phyloP scores from a whole-genome alignment of 2,888 invertebrate genomes.

The Neoitamus cyanurus region DNA sequence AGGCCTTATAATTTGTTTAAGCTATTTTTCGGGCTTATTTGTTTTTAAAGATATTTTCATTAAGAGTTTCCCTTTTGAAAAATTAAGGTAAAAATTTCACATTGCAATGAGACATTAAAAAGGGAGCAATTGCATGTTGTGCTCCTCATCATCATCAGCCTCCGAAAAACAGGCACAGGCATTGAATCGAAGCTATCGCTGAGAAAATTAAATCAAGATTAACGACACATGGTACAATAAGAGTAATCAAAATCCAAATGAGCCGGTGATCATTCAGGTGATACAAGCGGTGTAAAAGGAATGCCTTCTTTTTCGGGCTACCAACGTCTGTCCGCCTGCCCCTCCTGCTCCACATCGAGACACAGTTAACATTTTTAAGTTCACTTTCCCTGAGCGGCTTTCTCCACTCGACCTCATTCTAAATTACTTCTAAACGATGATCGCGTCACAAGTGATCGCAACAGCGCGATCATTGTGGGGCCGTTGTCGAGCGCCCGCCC shows the following conservation, averaged over 20 bases:
- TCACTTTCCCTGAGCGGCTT: conserved; percentile 43
- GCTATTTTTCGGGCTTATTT: not conserved
- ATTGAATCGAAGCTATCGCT: conserved; percentile 1
- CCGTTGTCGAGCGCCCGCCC: not conserved
- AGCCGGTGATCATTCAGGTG: conserved; percentile 26
- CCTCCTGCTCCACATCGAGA: not conserved
- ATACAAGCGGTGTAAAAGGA: not conserved
- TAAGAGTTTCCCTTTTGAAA: not conserved
- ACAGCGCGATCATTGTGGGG: not conserved
- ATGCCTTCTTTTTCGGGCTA: not conserved
- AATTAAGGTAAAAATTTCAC: not conserved
- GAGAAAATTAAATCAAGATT: conserved; percentile 27
- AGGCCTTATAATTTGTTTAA: not conserved
- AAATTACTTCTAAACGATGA: conserved; percentile 43
- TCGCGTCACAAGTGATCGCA: conserved; percentile 20
- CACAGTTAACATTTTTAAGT: conserved; percentile 27
- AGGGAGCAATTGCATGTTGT: not conserved
- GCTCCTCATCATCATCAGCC: not conserved
- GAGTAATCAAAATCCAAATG: conserved; percentile 19
- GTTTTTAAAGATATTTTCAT: not conserved
- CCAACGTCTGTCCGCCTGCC: not conserved
- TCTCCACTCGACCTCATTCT: conserved; percentile 41
- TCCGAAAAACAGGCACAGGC: not conserved
- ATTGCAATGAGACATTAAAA: not conserved
- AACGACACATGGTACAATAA: conserved; percentile 12